Conservation (phyloP, 2,888 invertebrate genomes). For the Atethmia centrago region DNA sequence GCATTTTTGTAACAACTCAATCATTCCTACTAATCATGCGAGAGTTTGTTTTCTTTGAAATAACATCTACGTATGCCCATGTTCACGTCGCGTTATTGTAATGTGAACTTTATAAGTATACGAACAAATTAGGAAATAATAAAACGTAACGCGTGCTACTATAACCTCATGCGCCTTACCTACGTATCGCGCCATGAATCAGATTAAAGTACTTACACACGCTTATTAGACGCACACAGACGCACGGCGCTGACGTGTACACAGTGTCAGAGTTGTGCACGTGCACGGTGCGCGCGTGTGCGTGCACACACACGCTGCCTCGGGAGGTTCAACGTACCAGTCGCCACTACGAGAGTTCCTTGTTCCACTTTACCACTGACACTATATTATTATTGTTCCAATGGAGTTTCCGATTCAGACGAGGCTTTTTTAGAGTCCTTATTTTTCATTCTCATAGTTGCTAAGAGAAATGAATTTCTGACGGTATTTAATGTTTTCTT, state of each 20-base stretch:
- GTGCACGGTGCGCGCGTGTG: conserved; percentile 67
- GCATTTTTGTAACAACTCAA: conserved; percentile 66
- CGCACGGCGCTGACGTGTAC: conserved; percentile 59
- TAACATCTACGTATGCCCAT: conserved; percentile 28
- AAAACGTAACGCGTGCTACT: conserved; percentile 59
- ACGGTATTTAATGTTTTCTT: conserved; percentile 5
- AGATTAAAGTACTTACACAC: conserved; percentile 80
- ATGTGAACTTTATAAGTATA: conserved; percentile 52
- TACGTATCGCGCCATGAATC: conserved; percentile 82
- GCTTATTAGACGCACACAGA: conserved; percentile 73
- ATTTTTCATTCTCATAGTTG: conserved; percentile 61
- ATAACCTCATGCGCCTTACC: conserved; percentile 72
- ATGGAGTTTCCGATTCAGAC: conserved; percentile 83
- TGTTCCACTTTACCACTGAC: conserved; percentile 90
- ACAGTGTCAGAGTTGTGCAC: conserved; percentile 54
- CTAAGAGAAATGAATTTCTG: conserved; percentile 11
- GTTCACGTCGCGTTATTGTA: conserved; percentile 20
- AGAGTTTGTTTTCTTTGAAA: conserved; percentile 61
- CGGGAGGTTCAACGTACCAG: conserved; percentile 89
- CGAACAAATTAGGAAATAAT: conserved; percentile 52
- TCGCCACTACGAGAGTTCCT: conserved; percentile 90
- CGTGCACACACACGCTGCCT: conserved; percentile 73
- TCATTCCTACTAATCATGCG: conserved; percentile 56
- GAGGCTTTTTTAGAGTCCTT: conserved; percentile 76
- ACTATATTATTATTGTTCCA: conserved; percentile 89